Evolutionary conservation across 2,113 vertebrate genomes (phyloP).

Genomic region (Plotosus lineatus): DNA sequence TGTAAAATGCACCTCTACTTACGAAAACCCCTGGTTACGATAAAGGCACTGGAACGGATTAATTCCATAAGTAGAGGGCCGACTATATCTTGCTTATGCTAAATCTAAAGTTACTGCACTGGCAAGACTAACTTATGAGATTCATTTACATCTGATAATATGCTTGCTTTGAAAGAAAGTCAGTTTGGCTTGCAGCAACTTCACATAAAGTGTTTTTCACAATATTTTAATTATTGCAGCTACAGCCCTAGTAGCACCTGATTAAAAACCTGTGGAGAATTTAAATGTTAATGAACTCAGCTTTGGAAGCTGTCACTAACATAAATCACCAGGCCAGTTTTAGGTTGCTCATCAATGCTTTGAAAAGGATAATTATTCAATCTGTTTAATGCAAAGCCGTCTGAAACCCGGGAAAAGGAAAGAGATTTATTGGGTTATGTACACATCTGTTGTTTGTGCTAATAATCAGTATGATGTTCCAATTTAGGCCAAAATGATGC

Average conservation of each 20-base stretch:
- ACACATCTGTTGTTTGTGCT: conserved; percentile 28
- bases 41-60: no score
- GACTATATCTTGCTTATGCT: neutral
- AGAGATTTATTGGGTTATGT: neutral
- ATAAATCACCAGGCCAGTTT: neutral
- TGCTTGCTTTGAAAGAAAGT: neutral
- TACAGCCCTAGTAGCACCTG: neutral
- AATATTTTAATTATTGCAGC: neutral
- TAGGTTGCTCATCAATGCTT: neutral
- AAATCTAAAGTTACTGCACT: neutral
- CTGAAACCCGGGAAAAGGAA: neutral
- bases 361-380: neutral
- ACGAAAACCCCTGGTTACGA: no score
- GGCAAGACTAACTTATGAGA: neutral
- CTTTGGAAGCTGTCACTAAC: neutral
- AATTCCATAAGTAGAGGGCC: no score
- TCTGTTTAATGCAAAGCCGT: neutral
- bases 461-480: conserved; percentile 32
- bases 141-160: conserved; percentile 20
- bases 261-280: neutral
- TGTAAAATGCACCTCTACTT: no score
- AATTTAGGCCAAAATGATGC: conserved; percentile 90
- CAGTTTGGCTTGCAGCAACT: neutral
- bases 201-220: conserved; percentile 7
- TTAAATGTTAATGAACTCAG: neutral